phyloP scores from a whole-genome alignment of 1,140 invertebrate genomes.

The Coelopa frigida region DNA sequence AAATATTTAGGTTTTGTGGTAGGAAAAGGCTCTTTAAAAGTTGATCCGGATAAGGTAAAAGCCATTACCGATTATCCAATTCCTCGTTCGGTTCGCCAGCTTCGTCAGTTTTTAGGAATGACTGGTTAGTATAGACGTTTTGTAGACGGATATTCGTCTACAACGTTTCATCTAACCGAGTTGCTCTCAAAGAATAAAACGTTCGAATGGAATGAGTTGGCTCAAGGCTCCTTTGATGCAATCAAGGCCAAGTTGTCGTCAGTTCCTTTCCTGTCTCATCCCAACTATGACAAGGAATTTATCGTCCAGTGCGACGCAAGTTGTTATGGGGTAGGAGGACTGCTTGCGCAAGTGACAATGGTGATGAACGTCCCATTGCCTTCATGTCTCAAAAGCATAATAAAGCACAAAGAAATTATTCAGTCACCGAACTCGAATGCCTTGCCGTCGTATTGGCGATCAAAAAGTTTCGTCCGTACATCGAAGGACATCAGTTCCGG shows the following conservation, averaged over 20 bases:
- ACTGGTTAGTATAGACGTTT: constrained; percentile 38
- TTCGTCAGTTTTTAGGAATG: constrained; percentile 46
- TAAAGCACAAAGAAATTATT: constrained; percentile 16
- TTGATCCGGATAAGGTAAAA: constrained; percentile 24
- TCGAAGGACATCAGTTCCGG: constrained; percentile 39
- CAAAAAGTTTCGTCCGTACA: constrained; percentile 44
- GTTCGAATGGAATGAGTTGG: constrained; percentile 2
- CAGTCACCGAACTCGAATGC: constrained; percentile 43
- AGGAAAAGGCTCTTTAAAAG: constrained; percentile 32
- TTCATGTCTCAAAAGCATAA: constrained; percentile 14
- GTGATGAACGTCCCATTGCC: constrained; percentile 13
- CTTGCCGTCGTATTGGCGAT: constrained; percentile 43
- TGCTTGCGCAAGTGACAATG: constrained; percentile 28
- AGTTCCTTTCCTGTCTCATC: constrained; percentile 19
- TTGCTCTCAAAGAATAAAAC: constrained; percentile 3
- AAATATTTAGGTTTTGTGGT: constrained; percentile 18
- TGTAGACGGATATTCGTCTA: constrained; percentile 28
- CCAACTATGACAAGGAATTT: constrained; percentile 19
- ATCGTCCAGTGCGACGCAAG: constrained; percentile 14
- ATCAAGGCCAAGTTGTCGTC: constrained; percentile 14
- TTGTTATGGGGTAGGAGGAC: constrained; percentile 14
- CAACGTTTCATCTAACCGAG: constrained; percentile 25
- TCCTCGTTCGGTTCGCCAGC: constrained; percentile 25
- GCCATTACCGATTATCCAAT: constrained; percentile 12
- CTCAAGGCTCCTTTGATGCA: constrained; percentile 12